Conservation (phyloP, 2,113 vertebrate genomes). For the Sinocyclocheilus maitianheensis region DNA sequence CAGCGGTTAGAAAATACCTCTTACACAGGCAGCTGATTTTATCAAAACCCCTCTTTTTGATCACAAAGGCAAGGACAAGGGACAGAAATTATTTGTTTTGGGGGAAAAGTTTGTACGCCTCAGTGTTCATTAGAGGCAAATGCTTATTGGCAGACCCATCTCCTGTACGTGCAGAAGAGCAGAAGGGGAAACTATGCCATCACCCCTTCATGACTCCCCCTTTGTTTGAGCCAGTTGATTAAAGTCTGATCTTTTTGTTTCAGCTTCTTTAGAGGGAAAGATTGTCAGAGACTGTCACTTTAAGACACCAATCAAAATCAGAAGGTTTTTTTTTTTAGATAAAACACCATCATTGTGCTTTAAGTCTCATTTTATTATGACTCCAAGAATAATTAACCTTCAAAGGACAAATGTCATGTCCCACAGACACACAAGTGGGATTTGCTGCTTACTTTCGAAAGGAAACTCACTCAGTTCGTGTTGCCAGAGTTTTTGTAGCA, state of each 20-base stretch:
- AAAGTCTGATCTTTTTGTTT: slow-evolving; percentile 31
- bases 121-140: slow-evolving; percentile 69
- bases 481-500: slow-evolving; percentile 24
- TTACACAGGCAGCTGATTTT: background rate
- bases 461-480: slow-evolving; percentile 31
- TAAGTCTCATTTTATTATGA: background rate
- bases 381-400: too few relatives aligned
- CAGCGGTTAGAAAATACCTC: background rate
- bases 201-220: background rate
- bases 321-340: background rate
- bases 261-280: slow-evolving; percentile 42
- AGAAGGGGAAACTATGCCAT: slow-evolving; percentile 54
- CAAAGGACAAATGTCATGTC: background rate
- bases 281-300: slow-evolving; percentile 47
- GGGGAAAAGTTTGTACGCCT: slow-evolving; percentile 62
- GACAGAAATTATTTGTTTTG: background rate
- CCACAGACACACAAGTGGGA: slow-evolving; percentile 59
- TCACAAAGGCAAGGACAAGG: background rate
- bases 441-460: slow-evolving; percentile 57
- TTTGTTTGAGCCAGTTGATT: background rate
- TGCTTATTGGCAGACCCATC: slow-evolving; percentile 70
- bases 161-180: slow-evolving; percentile 68
- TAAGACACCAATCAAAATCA: slow-evolving; percentile 5
- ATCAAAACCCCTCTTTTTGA: background rate
- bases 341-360: background rate